A percentile compares a stretch with the other conserved stretches of the same genome.
phyloP scores from a whole-genome alignment of 2,797 vertebrate genomes.

The Neosilurus mollespiculum region DNA sequence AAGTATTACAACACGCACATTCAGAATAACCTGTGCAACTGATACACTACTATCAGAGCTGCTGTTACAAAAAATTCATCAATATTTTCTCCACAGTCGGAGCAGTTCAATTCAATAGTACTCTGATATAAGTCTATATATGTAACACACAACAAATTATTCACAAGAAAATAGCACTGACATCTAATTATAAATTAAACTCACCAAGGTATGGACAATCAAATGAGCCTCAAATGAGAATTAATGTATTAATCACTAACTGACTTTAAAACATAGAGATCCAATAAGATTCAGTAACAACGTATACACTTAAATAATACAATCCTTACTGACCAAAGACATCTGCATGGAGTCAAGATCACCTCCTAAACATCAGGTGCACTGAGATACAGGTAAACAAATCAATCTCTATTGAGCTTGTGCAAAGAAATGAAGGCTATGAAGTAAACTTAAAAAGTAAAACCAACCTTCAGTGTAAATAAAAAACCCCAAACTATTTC shows the following conservation, averaged over 20 bases:
- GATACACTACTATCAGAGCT: neutral
- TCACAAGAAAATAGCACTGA: no score
- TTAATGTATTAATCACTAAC: constrained; percentile 8
- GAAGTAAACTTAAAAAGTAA: neutral
- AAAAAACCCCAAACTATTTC: neutral
- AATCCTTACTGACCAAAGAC: neutral
- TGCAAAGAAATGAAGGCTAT: neutral
- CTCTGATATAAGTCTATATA: no score
- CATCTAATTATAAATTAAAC: neutral
- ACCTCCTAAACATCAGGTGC: neutral
- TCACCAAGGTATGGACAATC: neutral
- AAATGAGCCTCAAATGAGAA: neutral
- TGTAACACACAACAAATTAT: neutral
- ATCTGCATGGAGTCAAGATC: neutral
- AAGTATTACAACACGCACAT: neutral
- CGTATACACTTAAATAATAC: neutral
- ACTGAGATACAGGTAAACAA: no score
- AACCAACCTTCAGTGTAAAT: neutral
- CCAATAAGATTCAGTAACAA: no score
- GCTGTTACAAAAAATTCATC: neutral
- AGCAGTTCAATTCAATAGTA: neutral
- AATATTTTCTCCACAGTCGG: neutral
- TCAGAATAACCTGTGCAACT: neutral
- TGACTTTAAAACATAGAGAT: no score
- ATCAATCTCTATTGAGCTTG: neutral